These are phyloP conservation scores for Holothuria glaberrima DNA, from an alignment of 35 echinoderm and acorn worm species.

Conservation along the genomic window DNA sequence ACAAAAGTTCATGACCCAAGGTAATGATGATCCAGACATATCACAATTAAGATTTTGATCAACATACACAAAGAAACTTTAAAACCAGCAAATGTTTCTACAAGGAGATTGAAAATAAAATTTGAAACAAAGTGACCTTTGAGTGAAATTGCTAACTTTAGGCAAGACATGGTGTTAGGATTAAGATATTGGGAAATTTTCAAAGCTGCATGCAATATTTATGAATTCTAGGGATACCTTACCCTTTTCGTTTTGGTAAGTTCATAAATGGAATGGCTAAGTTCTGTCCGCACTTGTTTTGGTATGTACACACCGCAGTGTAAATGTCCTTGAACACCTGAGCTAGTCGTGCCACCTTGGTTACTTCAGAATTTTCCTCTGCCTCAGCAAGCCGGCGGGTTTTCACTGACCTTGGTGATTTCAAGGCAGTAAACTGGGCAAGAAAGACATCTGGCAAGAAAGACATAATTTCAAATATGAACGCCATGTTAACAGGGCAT, in stretches of 20 bases:
- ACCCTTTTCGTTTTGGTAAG: constrained; percentile 95
- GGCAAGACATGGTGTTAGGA: too few species aligned
- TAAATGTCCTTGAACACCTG: constrained; percentile 99
- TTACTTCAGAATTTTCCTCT: constrained; percentile 94
- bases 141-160: too few species aligned
- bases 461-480: neutral
- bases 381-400: constrained; percentile 93
- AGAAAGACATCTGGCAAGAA: constrained; percentile 93
- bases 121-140: too few species aligned
- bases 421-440: constrained; percentile 98
- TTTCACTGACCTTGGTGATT: constrained; percentile 94
- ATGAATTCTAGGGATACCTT: neutral
- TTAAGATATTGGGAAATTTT: too few species aligned
- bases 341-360: constrained; percentile 82
- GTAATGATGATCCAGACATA: too few species aligned
- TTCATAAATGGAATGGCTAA: constrained; percentile 99
- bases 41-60: too few species aligned
- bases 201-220: neutral
- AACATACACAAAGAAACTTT: too few species aligned
- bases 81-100: too few species aligned
- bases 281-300: constrained; percentile 80
- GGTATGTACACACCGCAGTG: constrained; percentile 85
- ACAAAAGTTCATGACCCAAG: too few species aligned
- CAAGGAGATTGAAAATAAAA: too few species aligned
- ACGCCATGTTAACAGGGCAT: too few species aligned